Conservation (phyloP, 2,113 vertebrate genomes). For the Saccopteryx leptura region DNA sequence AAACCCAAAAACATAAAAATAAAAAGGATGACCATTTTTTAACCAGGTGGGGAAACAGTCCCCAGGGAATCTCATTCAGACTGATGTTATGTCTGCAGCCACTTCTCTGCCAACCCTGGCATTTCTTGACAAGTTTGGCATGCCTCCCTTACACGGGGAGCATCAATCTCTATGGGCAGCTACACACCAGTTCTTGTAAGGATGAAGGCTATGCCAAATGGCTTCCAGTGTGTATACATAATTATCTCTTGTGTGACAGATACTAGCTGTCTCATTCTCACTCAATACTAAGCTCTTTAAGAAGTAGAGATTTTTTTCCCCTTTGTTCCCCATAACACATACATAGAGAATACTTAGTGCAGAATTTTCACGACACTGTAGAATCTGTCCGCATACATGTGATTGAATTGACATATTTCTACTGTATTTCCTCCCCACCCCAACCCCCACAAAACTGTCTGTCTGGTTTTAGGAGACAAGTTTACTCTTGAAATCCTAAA, state of each 20-base stretch:
- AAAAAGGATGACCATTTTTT: slow-evolving; percentile 37
- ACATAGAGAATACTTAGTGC: not conserved
- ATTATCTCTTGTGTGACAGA: slow-evolving; percentile 17
- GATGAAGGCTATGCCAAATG: not conserved
- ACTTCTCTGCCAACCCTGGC: not conserved
- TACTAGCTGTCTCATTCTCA: not conserved
- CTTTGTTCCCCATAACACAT: not conserved
- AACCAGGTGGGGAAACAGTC: slow-evolving; percentile 25
- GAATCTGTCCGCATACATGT: not conserved
- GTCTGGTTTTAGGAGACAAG: not conserved
- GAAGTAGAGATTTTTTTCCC: not conserved
- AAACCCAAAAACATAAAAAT: slow-evolving; percentile 52
- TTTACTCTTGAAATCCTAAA: slow-evolving; percentile 48
- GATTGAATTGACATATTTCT: not conserved
- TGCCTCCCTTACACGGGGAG: not conserved
- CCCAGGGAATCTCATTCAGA: not conserved
- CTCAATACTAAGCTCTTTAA: slow-evolving; percentile 21
- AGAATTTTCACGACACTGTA: not conserved
- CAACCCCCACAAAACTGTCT: not conserved
- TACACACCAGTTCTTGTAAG: not conserved
- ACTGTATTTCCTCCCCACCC: not conserved
- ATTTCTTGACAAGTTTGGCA: not conserved
- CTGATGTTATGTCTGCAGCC: slow-evolving; percentile 39
- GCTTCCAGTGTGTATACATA: not conserved
- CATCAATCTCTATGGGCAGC: not conserved